Percentiles rank a stretch among this genome's conserved stretches.
phyloP scores from a whole-genome alignment of 2,888 invertebrate genomes.

The Nyleta sp. region DNA sequence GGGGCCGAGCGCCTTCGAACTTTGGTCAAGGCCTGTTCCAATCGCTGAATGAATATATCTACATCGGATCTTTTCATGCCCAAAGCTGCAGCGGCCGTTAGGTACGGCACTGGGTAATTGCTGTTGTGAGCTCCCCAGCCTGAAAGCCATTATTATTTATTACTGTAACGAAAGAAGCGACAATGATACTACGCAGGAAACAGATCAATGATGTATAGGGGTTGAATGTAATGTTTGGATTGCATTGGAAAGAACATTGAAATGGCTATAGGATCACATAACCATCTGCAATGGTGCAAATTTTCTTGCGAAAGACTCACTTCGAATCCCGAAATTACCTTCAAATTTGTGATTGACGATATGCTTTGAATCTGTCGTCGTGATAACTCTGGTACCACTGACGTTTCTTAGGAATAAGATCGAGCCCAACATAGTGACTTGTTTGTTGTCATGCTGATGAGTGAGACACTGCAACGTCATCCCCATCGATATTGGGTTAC shows the following conservation, averaged over 20 bases:
- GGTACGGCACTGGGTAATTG: constrained; percentile 85
- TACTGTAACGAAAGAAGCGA: no score
- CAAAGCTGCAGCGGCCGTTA: constrained; percentile 89
- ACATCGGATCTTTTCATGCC: constrained; percentile 87
- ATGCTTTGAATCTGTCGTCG: constrained; percentile 83
- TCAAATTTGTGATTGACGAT: constrained; percentile 85
- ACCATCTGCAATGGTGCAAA: no score
- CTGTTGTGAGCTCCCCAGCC: constrained; percentile 89
- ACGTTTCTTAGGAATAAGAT: constrained; percentile 89
- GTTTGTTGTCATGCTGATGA: constrained; percentile 80
- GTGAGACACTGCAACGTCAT: constrained; percentile 78
- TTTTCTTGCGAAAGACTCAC: no score
- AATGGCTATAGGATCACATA: no score
- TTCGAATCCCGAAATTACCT: constrained; percentile 83
- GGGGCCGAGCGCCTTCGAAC: constrained; percentile 78
- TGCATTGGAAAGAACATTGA: no score
- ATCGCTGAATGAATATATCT: constrained; percentile 86
- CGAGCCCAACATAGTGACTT: constrained; percentile 86
- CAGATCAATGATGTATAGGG: no score
- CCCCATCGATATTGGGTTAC: constrained; percentile 89
- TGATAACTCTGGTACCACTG: constrained; percentile 88
- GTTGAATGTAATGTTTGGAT: no score
- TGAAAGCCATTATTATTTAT: constrained; percentile 73
- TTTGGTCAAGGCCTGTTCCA: constrained; percentile 85
- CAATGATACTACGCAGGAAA: no score